Percentiles rank a stretch among this genome's conserved stretches.
Conservation (phyloP, 2,888 invertebrate genomes). For the Stegana nigrithorax region DNA sequence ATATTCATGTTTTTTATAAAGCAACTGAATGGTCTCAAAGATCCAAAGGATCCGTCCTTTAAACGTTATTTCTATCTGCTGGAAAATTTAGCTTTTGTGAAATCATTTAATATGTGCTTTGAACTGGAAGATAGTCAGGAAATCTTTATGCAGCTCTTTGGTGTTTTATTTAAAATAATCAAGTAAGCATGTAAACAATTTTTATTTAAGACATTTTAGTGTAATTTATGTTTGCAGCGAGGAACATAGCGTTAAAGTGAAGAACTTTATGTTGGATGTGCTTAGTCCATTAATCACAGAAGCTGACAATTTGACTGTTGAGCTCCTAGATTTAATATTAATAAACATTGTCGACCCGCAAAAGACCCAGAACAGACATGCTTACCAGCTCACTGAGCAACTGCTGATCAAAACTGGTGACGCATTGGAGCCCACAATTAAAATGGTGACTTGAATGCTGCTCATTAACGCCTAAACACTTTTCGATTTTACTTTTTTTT, state of each 20-base stretch:
- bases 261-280: conserved; percentile 96
- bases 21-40: conserved; percentile 91
- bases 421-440: conserved; percentile 93
- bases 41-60: conserved; percentile 97
- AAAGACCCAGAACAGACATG: conserved; percentile 89
- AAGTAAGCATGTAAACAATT: conserved; percentile 77
- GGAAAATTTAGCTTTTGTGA: conserved; percentile 97
- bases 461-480: not conserved
- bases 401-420: conserved; percentile 91
- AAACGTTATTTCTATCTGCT: conserved; percentile 97
- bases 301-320: conserved; percentile 94
- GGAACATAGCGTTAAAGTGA: conserved; percentile 95
- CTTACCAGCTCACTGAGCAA: conserved; percentile 91
- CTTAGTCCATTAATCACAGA: conserved; percentile 94
- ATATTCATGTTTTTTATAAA: conserved; percentile 95
- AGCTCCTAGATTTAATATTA: conserved; percentile 92
- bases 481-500: conserved; percentile 42
- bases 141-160: conserved; percentile 93
- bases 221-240: conserved; percentile 73
- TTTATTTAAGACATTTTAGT: not conserved
- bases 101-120: conserved; percentile 98
- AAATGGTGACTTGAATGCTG: conserved; percentile 75
- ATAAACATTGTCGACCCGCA: conserved; percentile 94
- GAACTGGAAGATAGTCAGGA: conserved; percentile 97
- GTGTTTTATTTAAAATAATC: conserved; percentile 94